These are phyloP conservation scores for Abscondita cerata DNA, from an alignment of 2,888 invertebrate species.

Conservation along the genomic window DNA sequence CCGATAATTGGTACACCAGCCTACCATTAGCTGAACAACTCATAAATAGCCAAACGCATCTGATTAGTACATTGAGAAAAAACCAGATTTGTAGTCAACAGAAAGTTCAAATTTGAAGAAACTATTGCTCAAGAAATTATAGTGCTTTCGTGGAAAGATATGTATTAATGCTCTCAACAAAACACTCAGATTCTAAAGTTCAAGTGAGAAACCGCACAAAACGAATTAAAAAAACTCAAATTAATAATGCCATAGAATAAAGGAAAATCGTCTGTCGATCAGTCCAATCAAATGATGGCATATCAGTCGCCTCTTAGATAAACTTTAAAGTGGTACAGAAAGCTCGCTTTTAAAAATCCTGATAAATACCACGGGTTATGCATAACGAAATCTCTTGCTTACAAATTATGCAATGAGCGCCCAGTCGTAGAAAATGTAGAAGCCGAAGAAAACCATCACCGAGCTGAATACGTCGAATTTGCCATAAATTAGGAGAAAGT, in stretches of 20 bases:
- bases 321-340: too few relatives aligned
- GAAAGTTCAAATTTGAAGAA: neutral
- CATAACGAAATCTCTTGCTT: too few relatives aligned
- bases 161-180: conserved; percentile 11
- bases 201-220: neutral
- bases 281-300: neutral
- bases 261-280: conserved; percentile 6
- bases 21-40: conserved; percentile 5
- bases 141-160: conserved; percentile 9
- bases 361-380: too few relatives aligned
- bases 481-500: too few relatives aligned
- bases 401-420: too few relatives aligned
- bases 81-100: conserved; percentile 3
- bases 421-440: too few relatives aligned
- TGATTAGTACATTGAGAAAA: conserved; percentile 8
- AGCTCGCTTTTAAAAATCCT: too few relatives aligned
- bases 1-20: conserved; percentile 29
- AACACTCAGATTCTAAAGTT: neutral
- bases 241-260: neutral
- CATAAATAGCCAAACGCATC: conserved; percentile 4
- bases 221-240: conserved; percentile 4
- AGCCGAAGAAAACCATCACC: too few relatives aligned
- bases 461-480: too few relatives aligned
- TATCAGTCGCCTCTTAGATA: too few relatives aligned
- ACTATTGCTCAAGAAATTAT: neutral